A percentile compares a stretch with the other conserved stretches of the same genome.
phyloP scores from a whole-genome alignment of 2,113 vertebrate genomes.

The Colossoma macropomum region DNA sequence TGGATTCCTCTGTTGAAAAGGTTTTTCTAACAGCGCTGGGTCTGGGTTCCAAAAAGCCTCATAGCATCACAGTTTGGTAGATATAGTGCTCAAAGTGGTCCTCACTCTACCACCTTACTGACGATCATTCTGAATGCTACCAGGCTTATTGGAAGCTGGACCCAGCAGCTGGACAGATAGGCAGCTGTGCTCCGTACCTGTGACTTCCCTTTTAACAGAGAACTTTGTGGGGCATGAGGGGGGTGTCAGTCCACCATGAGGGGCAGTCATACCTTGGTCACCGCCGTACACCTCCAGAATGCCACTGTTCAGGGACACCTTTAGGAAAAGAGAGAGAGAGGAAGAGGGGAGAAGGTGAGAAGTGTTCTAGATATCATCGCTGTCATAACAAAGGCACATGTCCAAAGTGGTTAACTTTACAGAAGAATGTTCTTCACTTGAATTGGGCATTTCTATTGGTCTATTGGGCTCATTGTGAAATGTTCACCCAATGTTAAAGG shows the following conservation, averaged over 20 bases:
- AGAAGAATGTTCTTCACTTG: too few relatives aligned
- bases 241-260: constrained; percentile 86
- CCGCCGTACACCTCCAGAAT: constrained; percentile 92
- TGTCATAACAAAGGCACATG: neutral
- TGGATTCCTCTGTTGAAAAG: constrained; percentile 10
- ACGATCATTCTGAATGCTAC: too few relatives aligned
- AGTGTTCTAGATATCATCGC: neutral
- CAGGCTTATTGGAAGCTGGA: neutral
- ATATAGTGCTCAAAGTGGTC: neutral
- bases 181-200: constrained; percentile 82
- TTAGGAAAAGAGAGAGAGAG: constrained; percentile 29
- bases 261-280: constrained; percentile 87
- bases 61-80: neutral
- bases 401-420: neutral
- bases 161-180: constrained; percentile 37
- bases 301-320: constrained; percentile 87
- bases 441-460: too few relatives aligned
- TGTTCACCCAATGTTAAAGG: neutral
- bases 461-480: neutral
- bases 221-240: constrained; percentile 85
- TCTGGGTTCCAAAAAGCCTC: neutral
- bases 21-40: constrained; percentile 19
- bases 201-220: constrained; percentile 90
- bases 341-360: neutral
- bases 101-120: neutral